phyloP scores from a whole-genome alignment of 2,888 invertebrate species.

The Barypeithes pellucidus region DNA sequence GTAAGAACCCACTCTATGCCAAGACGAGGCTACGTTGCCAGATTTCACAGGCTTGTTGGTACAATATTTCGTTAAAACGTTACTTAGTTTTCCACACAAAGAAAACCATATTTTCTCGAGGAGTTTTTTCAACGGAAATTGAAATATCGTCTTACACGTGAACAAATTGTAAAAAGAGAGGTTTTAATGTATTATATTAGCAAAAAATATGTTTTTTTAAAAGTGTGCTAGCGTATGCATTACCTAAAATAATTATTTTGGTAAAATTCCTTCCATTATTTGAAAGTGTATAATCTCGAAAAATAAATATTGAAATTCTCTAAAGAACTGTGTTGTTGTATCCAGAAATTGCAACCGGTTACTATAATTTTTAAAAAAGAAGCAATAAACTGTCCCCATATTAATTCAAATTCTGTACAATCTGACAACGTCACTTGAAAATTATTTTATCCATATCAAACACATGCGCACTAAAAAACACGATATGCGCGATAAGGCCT shows the following conservation, averaged over 20 bases:
- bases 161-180: background rate
- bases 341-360: background rate
- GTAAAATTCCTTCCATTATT: background rate
- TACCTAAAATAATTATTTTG: background rate
- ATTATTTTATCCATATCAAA: conserved; percentile 32
- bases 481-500: conserved; percentile 32
- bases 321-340: background rate
- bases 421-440: conserved; percentile 25
- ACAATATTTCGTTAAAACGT: conserved; percentile 12
- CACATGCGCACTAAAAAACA: conserved; percentile 39
- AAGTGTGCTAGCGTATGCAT: background rate
- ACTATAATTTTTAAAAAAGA: background rate
- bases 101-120: conserved; percentile 19
- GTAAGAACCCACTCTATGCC: conserved; percentile 48
- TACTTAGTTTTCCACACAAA: conserved; percentile 32
- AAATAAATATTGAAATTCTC: background rate
- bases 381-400: background rate
- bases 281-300: background rate
- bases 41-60: conserved; percentile 9
- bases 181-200: background rate
- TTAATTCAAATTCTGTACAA: background rate
- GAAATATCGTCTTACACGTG: background rate
- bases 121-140: background rate
- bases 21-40: conserved; percentile 31
- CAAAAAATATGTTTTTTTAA: background rate